Evolutionary conservation across 2,888 invertebrate genomes (phyloP), one percentile per base, ranked within the genome.

Genomic region (Drosophila yooni): DNA sequence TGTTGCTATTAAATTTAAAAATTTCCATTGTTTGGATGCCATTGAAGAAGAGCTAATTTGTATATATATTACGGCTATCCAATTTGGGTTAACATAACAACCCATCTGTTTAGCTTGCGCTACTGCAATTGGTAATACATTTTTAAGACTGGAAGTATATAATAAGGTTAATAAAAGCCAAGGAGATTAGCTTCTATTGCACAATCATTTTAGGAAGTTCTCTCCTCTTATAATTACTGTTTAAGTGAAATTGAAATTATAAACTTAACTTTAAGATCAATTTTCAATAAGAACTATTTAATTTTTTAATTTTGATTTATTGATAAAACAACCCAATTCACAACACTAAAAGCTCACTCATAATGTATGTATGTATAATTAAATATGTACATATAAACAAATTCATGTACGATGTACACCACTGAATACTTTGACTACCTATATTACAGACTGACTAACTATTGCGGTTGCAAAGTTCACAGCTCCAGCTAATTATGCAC

Each of bases 401-500:
- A 59, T 46, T 61, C 62, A 60, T 61, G 57, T 36, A 68, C 67
- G 62, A 56, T 74, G 18, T 46, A 75, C 43, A 18, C 15, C 29
- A 27, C 27, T 66, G 51, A 38, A 48, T 54, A 56, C 59, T 67
- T 63, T 74, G 50, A 67, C 53, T 56, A 61, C 52, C 61, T 67
- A 54, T 74, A 64, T 62, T 71, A 58, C 70, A 59, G 43, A 43
- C 48, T 51, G 52, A 21, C 25, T 29, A 58, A 58, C 38, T 33
- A 38, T 33, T 34, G 62, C 67, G 61, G 58, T 56, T 68, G 68
- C 74, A 76, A 70, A 74, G 46, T 77, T 77, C 78, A 65, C 72
- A 78, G 58, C 57, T 58, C 34, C 52, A 64, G 58, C 59, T 70
- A 77, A 77, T 77, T 77, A 77, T 70, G 57, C 67, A 66, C 62